These are phyloP conservation scores for Melanostoma scalare DNA, from an alignment of 2,888 invertebrate species.

Conservation along the genomic window DNA sequence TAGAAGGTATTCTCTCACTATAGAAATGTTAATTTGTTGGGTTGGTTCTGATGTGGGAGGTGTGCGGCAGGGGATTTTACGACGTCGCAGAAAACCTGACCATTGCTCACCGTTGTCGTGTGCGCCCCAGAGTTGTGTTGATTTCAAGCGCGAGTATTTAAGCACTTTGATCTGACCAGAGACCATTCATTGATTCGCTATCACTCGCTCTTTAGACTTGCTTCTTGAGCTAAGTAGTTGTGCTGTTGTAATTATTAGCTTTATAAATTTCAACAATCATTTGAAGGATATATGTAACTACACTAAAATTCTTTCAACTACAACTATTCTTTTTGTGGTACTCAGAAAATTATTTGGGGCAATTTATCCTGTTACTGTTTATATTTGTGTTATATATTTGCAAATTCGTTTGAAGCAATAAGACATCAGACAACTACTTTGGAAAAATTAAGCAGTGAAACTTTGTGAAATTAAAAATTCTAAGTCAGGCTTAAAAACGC, in stretches of 20 bases:
- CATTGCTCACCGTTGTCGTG: constrained; percentile 70
- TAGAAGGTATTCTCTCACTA: constrained; percentile 51
- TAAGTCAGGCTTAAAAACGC: constrained; percentile 66
- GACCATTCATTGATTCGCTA: constrained; percentile 88
- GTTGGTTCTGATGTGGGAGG: constrained; percentile 49
- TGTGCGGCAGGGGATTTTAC: constrained; percentile 61
- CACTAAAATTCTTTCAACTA: constrained; percentile 74
- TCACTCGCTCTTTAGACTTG: constrained; percentile 86
- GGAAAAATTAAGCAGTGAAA: constrained; percentile 67
- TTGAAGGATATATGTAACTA: constrained; percentile 68
- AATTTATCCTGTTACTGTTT: constrained; percentile 35
- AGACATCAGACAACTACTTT: constrained; percentile 69
- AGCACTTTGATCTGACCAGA: constrained; percentile 86
- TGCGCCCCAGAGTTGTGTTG: constrained; percentile 70
- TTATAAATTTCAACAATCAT: constrained; percentile 57
- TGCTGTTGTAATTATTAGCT: constrained; percentile 81
- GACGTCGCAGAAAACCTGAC: constrained; percentile 73
- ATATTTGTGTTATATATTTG: constrained; percentile 52
- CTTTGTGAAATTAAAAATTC: constrained; percentile 63
- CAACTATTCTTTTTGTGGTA: background rate
- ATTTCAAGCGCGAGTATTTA: constrained; percentile 83
- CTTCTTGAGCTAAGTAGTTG: constrained; percentile 80
- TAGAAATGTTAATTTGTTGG: constrained; percentile 67
- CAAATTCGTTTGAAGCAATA: constrained; percentile 64
- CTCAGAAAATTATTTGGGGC: constrained; percentile 16